A percentile compares a stretch with the other conserved stretches of the same genome.
phyloP scores from a whole-genome alignment of 1,140 invertebrate species.

The Plutomurus gul region DNA sequence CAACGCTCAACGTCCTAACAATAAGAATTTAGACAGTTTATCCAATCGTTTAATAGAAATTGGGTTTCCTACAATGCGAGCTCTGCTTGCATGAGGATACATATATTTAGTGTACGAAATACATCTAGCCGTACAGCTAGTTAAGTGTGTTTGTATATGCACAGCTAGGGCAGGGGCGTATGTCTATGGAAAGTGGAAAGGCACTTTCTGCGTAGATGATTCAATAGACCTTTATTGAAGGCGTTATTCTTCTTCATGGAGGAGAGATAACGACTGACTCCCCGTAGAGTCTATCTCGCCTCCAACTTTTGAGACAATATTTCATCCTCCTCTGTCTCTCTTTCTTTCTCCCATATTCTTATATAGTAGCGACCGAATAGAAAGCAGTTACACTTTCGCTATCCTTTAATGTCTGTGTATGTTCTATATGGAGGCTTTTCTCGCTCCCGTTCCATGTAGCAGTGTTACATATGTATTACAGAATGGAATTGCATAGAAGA shows the following conservation, averaged over 20 bases:
- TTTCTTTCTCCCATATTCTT: neutral
- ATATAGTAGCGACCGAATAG: neutral
- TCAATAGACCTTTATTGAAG: slow-evolving; percentile 46
- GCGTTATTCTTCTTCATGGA: slow-evolving; percentile 43
- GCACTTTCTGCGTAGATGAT: slow-evolving; percentile 41
- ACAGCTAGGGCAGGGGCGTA: slow-evolving; percentile 12
- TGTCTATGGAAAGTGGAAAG: slow-evolving; percentile 8
- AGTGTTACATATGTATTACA: neutral
- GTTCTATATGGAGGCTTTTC: neutral
- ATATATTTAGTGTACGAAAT: no score
- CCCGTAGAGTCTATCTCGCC: slow-evolving; percentile 45
- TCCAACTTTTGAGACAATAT: slow-evolving; percentile 48
- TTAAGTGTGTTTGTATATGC: no score
- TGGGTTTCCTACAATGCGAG: no score
- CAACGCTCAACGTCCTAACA: no score
- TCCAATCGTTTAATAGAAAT: no score
- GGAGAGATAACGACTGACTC: slow-evolving; percentile 50
- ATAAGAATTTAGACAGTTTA: no score
- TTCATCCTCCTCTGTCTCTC: slow-evolving; percentile 39
- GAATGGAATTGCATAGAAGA: no score
- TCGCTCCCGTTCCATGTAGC: no score
- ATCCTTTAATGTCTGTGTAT: neutral
- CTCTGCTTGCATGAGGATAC: no score
- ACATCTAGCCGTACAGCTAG: no score
- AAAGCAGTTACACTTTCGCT: neutral